Evolutionary conservation across 2,113 vertebrate genomes (phyloP).

Genomic region (Echinops telfairi): DNA sequence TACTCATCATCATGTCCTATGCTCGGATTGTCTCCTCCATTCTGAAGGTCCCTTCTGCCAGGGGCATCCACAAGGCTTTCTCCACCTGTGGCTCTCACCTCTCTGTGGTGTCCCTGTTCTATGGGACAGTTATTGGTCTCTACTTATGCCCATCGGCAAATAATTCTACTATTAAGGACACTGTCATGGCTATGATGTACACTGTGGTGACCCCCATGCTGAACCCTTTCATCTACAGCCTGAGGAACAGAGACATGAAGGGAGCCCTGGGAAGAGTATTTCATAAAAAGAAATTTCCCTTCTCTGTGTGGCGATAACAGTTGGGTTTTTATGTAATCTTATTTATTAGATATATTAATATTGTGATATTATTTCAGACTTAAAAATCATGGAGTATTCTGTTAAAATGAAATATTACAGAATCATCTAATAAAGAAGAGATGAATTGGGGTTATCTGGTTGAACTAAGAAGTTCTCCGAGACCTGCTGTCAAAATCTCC

Average conservation of each 20-base stretch:
- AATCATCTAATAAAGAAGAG: neutral
- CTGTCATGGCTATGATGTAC: slow-evolving; percentile 61
- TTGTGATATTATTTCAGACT: slow-evolving; percentile 1
- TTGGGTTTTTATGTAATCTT: neutral
- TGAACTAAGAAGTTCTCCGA: neutral
- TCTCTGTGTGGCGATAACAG: neutral
- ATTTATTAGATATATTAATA: neutral
- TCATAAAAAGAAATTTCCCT: slow-evolving; percentile 12
- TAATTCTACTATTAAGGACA: neutral
- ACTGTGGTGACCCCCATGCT: slow-evolving; percentile 64
- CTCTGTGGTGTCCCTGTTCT: slow-evolving; percentile 66
- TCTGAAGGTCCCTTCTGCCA: neutral
- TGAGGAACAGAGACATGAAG: slow-evolving; percentile 65
- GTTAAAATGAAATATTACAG: neutral
- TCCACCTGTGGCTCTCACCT: slow-evolving; percentile 70
- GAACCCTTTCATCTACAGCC: slow-evolving; percentile 66
- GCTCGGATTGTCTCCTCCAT: neutral
- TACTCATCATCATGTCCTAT: slow-evolving; percentile 73
- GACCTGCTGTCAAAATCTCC: neutral
- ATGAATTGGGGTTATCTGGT: neutral
- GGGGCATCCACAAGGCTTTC: slow-evolving; percentile 12
- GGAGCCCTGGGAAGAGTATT: slow-evolving; percentile 29
- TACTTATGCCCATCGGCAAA: slow-evolving; percentile 40
- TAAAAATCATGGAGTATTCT: neutral
- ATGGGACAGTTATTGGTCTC: slow-evolving; percentile 46